A percentile compares a stretch with the other conserved stretches of the same genome.
These are phyloP conservation scores for Bombyx mandarina DNA, from an alignment of 1,140 invertebrate genomes.

Conservation along the genomic window DNA sequence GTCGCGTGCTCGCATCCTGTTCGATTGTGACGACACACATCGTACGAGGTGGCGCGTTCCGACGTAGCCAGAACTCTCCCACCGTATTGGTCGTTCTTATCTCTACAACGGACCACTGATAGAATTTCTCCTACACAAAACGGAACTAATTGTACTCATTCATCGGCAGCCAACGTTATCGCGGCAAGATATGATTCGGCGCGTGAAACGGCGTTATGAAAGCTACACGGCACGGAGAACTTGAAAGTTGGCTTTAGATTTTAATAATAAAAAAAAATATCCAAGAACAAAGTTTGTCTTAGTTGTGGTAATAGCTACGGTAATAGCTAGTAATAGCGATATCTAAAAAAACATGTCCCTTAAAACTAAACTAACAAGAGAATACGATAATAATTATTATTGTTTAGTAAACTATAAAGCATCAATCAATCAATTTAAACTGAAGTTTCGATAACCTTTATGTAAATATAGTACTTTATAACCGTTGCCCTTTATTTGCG, in stretches of 20 bases:
- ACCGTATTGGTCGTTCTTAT: constrained; percentile 59
- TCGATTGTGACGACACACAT: constrained; percentile 51
- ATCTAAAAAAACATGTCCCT: too few species aligned
- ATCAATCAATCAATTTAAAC: not conserved
- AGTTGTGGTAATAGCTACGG: too few species aligned
- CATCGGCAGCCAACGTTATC: constrained; percentile 17
- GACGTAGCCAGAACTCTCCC: constrained; percentile 41
- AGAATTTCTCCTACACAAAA: constrained; percentile 63
- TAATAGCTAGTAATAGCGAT: too few species aligned
- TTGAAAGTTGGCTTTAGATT: too few species aligned
- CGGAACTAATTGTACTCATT: constrained; percentile 47
- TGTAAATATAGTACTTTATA: constrained; percentile 6
- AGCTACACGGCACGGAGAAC: too few species aligned
- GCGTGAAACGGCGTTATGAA: not conserved
- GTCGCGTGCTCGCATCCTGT: constrained; percentile 57
- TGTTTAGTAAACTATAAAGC: too few species aligned
- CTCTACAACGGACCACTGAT: constrained; percentile 44
- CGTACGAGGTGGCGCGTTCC: constrained; percentile 42
- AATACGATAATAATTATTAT: too few species aligned
- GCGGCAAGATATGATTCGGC: not conserved
- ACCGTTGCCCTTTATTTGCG: constrained; percentile 9
- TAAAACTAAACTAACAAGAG: too few species aligned
- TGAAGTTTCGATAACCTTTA: constrained; percentile 14
- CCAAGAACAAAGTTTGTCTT: too few species aligned
- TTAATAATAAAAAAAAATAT: too few species aligned